These are phyloP conservation scores for Drosophila pachea DNA, from an alignment of 1,140 invertebrate genomes.

Conservation along the genomic window DNA sequence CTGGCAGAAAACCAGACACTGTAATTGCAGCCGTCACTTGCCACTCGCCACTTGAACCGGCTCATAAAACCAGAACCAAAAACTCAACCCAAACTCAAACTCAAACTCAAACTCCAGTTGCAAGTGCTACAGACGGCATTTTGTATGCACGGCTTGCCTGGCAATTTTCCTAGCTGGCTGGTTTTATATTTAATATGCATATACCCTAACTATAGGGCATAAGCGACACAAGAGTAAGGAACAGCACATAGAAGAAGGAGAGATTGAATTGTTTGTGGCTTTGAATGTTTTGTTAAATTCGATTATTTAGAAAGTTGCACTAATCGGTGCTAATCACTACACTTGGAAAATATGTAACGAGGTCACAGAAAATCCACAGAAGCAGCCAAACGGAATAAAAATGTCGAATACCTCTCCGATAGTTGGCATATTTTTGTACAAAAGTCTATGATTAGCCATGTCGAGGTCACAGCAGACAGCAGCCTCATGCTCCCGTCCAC, in stretches of 20 bases:
- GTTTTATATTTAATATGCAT: constrained; percentile 4
- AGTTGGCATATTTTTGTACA: constrained; percentile 27
- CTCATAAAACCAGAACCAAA: constrained; percentile 20
- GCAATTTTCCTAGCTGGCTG: constrained; percentile 22
- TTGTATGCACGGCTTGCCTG: constrained; percentile 29
- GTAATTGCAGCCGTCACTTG: constrained; percentile 43
- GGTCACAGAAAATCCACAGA: background rate
- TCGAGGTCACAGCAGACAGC: constrained; percentile 41
- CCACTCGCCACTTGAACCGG: constrained; percentile 34
- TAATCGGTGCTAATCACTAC: no score
- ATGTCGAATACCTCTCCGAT: constrained; percentile 24
- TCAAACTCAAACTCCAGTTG: constrained; percentile 14
- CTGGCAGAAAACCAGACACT: constrained; percentile 45
- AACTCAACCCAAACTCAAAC: constrained; percentile 15
- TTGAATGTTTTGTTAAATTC: no score
- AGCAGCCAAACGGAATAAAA: constrained; percentile 2
- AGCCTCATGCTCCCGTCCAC: background rate
- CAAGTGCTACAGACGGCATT: constrained; percentile 30
- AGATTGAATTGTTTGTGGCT: background rate
- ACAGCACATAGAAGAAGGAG: no score
- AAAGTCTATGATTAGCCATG: constrained; percentile 56
- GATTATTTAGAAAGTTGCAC: no score
- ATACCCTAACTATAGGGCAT: constrained; percentile 12
- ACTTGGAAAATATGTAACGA: background rate
- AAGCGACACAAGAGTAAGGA: no score